Conservation (phyloP, 2,797 vertebrate species). For the Molossus alvarezi region DNA sequence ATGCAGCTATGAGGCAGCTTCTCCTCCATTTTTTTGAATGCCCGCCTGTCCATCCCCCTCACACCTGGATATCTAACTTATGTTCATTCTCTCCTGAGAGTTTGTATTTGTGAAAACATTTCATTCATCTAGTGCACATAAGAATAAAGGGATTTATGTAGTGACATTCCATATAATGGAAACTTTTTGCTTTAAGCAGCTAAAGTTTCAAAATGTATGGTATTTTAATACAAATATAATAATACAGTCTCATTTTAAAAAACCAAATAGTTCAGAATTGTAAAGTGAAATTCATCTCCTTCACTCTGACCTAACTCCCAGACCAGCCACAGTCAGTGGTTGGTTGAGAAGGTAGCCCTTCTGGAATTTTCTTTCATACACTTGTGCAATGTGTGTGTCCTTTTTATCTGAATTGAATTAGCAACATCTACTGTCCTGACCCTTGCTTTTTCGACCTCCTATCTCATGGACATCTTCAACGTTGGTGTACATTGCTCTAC, state of each 20-base stretch:
- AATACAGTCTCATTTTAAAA: neutral
- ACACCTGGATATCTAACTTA: neutral
- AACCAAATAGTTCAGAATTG: neutral
- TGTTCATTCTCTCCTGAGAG: neutral
- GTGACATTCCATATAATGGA: neutral
- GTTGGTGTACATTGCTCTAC: too few species aligned
- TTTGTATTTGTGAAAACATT: neutral
- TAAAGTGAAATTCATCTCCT: neutral
- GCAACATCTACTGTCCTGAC: neutral
- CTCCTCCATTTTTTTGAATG: neutral
- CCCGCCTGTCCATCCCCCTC: too few species aligned
- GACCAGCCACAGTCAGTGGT: neutral
- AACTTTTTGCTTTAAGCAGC: neutral
- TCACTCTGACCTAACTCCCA: neutral
- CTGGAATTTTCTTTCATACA: neutral
- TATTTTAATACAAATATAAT: neutral
- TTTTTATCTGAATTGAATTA: neutral
- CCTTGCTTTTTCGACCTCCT: neutral
- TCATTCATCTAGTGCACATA: neutral
- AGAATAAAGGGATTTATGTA: neutral
- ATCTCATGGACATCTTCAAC: neutral
- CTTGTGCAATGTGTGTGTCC: neutral
- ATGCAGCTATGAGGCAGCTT: neutral
- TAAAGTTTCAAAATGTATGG: neutral
- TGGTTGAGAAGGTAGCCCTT: neutral